Percentiles rank a stretch among this genome's conserved stretches.
Evolutionary conservation across 2,797 vertebrate genomes (phyloP).

Genomic region (Psittacula echo): DNA sequence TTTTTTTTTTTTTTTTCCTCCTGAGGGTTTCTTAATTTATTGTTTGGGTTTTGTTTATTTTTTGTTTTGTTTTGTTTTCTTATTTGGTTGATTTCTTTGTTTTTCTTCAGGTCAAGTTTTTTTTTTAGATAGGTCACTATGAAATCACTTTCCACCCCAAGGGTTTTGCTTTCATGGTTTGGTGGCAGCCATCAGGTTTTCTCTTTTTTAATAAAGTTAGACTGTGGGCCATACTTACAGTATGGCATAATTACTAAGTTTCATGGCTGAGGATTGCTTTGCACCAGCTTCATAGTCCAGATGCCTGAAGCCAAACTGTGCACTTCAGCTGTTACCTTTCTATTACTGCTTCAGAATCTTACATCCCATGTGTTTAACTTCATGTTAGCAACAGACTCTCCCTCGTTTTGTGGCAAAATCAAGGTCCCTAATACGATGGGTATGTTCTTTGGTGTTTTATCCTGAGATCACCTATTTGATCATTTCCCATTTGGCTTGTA

Average conservation of each 20-base stretch:
- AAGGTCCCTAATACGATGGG: neutral
- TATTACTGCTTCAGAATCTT: neutral
- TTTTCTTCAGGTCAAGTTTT: neutral
- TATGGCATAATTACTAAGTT: neutral
- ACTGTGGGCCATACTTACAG: neutral
- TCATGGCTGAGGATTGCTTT: neutral
- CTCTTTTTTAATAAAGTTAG: neutral
- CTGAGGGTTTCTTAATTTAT: neutral
- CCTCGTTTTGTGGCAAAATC: neutral
- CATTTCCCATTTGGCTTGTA: neutral
- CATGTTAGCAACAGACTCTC: neutral
- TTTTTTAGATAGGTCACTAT: neutral
- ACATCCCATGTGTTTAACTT: neutral
- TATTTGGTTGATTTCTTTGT: neutral
- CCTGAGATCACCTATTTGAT: neutral
- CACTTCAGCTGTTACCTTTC: neutral
- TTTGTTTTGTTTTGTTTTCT: neutral
- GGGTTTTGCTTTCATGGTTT: neutral
- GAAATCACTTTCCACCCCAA: neutral
- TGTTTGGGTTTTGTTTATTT: neutral
- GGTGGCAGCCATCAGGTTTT: neutral
- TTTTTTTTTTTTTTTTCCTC: neutral
- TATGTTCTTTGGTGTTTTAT: neutral
- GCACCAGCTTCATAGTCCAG: neutral
- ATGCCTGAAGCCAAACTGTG: neutral